Conservation (phyloP, 2,888 invertebrate genomes). For the Cheilosia variabilis region DNA sequence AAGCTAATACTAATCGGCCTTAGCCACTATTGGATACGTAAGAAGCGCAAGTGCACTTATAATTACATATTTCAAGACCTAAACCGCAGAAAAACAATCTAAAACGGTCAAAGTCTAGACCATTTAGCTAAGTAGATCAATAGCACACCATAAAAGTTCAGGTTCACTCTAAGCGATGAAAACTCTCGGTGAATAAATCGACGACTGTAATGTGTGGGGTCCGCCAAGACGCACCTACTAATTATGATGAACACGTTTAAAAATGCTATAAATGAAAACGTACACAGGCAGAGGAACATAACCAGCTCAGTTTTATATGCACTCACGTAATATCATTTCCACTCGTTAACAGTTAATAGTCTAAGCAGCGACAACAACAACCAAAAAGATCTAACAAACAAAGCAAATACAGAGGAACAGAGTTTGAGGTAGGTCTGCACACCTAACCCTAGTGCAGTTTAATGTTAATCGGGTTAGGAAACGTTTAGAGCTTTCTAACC, state of each 20-base stretch:
- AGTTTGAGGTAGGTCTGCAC: background rate
- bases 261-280: background rate
- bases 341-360: too few relatives aligned
- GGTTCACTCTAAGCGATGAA: too few relatives aligned
- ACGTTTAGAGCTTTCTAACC: too few relatives aligned
- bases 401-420: background rate
- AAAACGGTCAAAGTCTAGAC: too few relatives aligned
- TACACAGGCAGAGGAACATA: background rate
- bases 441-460: background rate
- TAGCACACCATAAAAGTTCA: too few relatives aligned
- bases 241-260: background rate
- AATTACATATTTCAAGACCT: background rate
- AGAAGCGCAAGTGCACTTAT: background rate
- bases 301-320: background rate
- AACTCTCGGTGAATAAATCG: too few relatives aligned
- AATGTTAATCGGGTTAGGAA: background rate
- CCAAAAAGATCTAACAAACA: background rate
- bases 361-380: too few relatives aligned
- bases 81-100: background rate
- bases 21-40: background rate
- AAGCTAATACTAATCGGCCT: constrained; percentile 6
- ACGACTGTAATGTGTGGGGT: too few relatives aligned
- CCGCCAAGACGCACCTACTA: background rate
- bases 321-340: too few relatives aligned
- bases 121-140: too few relatives aligned